Conservation (phyloP, 2,797 vertebrate genomes). For the Toxotes lorentzi region DNA sequence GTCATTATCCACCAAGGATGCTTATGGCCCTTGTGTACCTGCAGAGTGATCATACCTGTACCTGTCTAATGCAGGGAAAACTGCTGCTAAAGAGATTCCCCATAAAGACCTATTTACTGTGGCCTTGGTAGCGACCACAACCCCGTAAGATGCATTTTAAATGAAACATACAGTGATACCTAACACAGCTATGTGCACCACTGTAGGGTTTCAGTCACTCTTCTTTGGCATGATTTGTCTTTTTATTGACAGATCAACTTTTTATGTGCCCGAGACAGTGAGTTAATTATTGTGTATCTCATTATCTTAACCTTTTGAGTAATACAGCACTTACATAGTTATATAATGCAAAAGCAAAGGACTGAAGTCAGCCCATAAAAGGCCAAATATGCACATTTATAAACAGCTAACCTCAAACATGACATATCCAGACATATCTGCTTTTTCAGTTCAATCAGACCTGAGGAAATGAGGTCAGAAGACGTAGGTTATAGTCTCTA, state of each 20-base stretch:
- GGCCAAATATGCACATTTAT: neutral
- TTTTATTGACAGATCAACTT: neutral
- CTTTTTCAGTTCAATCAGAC: neutral
- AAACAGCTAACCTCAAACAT: neutral
- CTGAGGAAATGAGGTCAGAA: neutral
- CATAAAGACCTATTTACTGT: constrained; percentile 6
- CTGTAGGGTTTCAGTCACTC: neutral
- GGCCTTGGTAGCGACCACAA: neutral
- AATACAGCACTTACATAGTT: too few relatives aligned
- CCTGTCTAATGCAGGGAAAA: neutral
- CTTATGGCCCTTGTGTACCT: constrained; percentile 12
- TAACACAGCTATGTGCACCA: neutral
- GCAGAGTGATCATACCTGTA: constrained; percentile 6
- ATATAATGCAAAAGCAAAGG: neutral
- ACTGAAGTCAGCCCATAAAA: neutral
- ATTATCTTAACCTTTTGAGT: too few relatives aligned
- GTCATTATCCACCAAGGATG: constrained; percentile 28
- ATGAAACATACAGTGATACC: neutral
- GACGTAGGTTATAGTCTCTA: neutral
- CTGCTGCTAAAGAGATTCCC: constrained; percentile 10
- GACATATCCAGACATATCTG: neutral
- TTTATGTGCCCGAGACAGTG: too few relatives aligned
- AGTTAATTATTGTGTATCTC: too few relatives aligned
- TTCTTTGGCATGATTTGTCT: neutral
- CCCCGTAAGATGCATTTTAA: constrained; percentile 3